A percentile compares a stretch with the other conserved stretches of the same genome.
These are phyloP conservation scores for Thysanoteuthis rhombus DNA, from an alignment of 2,888 invertebrate species.

Conservation along the genomic window DNA sequence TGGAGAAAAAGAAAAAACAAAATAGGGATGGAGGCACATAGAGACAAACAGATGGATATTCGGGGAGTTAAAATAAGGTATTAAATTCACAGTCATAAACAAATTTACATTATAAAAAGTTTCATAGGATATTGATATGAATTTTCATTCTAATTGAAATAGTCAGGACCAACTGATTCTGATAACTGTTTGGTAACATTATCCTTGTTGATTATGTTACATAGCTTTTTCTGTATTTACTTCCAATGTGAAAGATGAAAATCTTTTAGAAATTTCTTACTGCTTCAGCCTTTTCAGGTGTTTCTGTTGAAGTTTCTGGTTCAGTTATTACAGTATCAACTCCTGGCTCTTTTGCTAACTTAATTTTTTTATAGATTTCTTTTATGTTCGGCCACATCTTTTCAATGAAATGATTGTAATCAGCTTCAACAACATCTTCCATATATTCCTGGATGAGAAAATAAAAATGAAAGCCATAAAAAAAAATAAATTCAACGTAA, in stretches of 20 bases:
- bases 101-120: too few relatives aligned
- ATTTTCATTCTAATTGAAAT: too few relatives aligned
- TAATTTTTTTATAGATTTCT: conserved; percentile 50
- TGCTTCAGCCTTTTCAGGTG: conserved; percentile 49
- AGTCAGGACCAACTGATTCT: too few relatives aligned
- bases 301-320: conserved; percentile 56
- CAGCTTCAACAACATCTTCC: conserved; percentile 58
- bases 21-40: too few relatives aligned
- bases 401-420: conserved; percentile 53
- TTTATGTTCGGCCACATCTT: conserved; percentile 66
- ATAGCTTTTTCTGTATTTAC: too few relatives aligned
- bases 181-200: too few relatives aligned
- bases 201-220: too few relatives aligned
- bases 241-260: background rate
- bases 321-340: conserved; percentile 40
- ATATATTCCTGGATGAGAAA: conserved; percentile 60
- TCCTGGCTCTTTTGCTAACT: conserved; percentile 36
- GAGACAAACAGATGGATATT: too few relatives aligned
- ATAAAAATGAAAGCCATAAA: background rate
- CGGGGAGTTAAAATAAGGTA: too few relatives aligned
- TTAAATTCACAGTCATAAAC: too few relatives aligned
- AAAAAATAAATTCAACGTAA: background rate
- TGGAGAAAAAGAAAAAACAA: too few relatives aligned
- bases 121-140: too few relatives aligned
- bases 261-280: background rate